These are phyloP conservation scores for Brevimyrus niger DNA, from an alignment of 2,113 vertebrate species.

Conservation along the genomic window DNA sequence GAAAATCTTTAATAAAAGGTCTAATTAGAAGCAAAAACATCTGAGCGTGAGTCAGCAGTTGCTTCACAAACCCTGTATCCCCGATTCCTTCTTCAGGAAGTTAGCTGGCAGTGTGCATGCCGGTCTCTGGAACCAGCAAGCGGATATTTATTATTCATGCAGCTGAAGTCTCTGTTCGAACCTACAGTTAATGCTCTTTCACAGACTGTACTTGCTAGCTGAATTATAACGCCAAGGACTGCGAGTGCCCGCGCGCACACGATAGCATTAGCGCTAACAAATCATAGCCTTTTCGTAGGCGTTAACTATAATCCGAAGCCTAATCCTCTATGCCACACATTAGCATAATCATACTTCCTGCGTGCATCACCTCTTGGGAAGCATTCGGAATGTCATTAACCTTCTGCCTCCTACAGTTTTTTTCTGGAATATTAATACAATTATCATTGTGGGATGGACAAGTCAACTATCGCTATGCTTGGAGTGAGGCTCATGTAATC, in stretches of 20 bases:
- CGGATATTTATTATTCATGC: background rate
- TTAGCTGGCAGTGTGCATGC: background rate
- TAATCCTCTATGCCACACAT: background rate
- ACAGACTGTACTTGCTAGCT: background rate
- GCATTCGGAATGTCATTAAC: constrained; percentile 3
- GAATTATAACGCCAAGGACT: background rate
- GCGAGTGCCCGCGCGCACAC: background rate
- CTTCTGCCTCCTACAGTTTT: background rate
- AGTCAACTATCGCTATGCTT: background rate
- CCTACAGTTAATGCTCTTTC: background rate
- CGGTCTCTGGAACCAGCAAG: background rate
- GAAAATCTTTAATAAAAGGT: background rate
- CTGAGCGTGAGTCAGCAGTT: background rate
- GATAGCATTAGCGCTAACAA: background rate
- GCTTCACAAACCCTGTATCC: background rate
- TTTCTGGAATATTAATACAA: background rate
- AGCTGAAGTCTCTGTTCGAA: background rate
- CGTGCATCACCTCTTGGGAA: background rate
- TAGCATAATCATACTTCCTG: background rate
- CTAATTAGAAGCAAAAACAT: background rate
- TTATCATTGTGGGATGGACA: background rate
- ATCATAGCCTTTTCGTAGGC: background rate
- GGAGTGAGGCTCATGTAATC: background rate
- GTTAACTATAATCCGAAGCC: background rate
- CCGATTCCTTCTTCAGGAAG: background rate